Conservation (phyloP, 2,888 invertebrate species). For the Tenthredo amoena region DNA sequence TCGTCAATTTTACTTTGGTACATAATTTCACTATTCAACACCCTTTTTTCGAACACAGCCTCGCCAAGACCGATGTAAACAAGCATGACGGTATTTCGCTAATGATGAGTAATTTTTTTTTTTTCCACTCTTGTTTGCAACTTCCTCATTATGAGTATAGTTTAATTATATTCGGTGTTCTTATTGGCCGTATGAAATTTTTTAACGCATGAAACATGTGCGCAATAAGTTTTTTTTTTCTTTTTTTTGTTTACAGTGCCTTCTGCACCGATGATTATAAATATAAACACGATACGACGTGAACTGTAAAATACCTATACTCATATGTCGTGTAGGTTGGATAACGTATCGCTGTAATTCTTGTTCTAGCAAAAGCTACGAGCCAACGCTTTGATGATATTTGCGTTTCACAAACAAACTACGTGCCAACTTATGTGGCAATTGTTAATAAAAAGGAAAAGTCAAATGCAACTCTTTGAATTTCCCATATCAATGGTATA, state of each 20-base stretch:
- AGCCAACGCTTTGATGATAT: not conserved
- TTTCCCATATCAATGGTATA: not conserved
- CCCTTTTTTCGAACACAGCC: not conserved
- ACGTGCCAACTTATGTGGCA: not conserved
- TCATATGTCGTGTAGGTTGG: not conserved
- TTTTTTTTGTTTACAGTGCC: not conserved
- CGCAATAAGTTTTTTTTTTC: not conserved
- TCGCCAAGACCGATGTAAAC: not conserved
- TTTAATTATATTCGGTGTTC: not conserved
- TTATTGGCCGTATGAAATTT: not conserved
- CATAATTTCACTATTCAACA: not conserved
- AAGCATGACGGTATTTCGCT: not conserved
- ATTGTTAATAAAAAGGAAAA: not conserved
- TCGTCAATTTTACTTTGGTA: not conserved
- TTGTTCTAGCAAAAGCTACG: not conserved
- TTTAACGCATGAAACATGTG: not conserved
- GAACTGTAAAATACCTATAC: not conserved
- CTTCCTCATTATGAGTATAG: not conserved
- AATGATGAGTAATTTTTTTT: not conserved
- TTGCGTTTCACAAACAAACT: constrained; percentile 12
- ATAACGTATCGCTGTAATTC: constrained; percentile 3
- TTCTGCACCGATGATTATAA: not conserved
- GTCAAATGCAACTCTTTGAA: not conserved
- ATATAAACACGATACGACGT: not conserved
- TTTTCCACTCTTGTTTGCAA: not conserved